Conservation (phyloP, 2,888 invertebrate species). For the Cryptophagus acutangulus region DNA sequence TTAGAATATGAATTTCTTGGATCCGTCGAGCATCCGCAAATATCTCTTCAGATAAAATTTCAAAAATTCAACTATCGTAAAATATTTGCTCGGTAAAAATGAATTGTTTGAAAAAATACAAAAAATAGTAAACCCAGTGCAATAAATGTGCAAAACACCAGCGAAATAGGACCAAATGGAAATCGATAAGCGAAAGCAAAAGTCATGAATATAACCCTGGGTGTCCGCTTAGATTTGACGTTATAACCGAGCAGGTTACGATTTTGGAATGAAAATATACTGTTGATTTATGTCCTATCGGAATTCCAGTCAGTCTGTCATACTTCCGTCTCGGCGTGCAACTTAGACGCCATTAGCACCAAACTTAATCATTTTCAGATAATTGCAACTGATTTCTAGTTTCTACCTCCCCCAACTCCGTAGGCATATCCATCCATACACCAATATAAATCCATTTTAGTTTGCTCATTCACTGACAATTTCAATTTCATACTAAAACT, state of each 20-base stretch:
- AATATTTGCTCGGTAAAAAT: too few relatives aligned
- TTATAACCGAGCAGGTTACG: constrained; percentile 6
- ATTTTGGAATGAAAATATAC: constrained; percentile 10
- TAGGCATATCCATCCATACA: not conserved
- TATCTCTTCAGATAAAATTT: too few relatives aligned
- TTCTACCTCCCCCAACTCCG: too few relatives aligned
- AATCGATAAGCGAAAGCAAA: not conserved
- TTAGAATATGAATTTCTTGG: too few relatives aligned
- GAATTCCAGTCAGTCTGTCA: constrained; percentile 9
- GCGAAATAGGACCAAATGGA: not conserved
- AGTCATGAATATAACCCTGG: not conserved
- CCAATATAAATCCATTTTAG: not conserved
- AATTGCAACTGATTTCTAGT: constrained; percentile 1
- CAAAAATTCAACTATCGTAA: too few relatives aligned
- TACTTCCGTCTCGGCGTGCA: constrained; percentile 9
- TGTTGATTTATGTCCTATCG: constrained; percentile 12
- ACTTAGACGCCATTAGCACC: too few relatives aligned
- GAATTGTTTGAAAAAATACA: too few relatives aligned
- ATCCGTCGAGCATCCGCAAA: too few relatives aligned
- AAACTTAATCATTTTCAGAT: not conserved
- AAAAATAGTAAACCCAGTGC: too few relatives aligned
- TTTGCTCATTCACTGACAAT: constrained; percentile 1
- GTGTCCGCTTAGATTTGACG: constrained; percentile 8
- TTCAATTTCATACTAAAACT: not conserved
- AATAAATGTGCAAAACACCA: too few relatives aligned